These are phyloP conservation scores for Astreopora myriophthalma DNA, from an alignment of 64 coral and sea anemone species.

Conservation along the genomic window DNA sequence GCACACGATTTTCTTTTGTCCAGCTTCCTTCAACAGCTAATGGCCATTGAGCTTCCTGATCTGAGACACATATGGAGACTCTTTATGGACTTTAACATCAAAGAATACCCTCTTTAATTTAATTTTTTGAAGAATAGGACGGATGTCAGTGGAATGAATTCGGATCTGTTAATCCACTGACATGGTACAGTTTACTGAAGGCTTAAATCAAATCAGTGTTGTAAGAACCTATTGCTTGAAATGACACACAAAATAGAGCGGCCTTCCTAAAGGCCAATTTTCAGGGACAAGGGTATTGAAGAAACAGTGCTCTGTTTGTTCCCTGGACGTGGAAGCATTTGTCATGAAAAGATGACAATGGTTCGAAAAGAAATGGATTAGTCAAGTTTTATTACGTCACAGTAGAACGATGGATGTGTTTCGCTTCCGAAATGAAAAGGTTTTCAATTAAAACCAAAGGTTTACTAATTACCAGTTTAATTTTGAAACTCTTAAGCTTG, in stretches of 20 bases:
- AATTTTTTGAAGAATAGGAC: slow-evolving; percentile 28
- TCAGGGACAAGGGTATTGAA: not conserved
- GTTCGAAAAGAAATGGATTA: not conserved
- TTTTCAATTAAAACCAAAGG: slow-evolving; percentile 48
- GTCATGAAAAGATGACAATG: not conserved
- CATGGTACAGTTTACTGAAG: slow-evolving; percentile 9
- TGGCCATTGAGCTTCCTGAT: not conserved
- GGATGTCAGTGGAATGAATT: slow-evolving; percentile 9
- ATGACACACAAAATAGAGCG: slow-evolving; percentile 1
- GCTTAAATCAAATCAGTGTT: slow-evolving; percentile 40
- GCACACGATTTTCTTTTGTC: slow-evolving; percentile 9
- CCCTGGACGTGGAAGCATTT: not conserved
- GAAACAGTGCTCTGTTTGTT: not conserved
- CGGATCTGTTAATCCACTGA: slow-evolving; percentile 22
- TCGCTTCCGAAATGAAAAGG: slow-evolving; percentile 14
- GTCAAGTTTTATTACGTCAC: slow-evolving; percentile 5
- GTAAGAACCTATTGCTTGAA: slow-evolving; percentile 21
- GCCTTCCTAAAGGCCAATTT: not conserved
- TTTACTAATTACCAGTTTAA: slow-evolving; percentile 34
- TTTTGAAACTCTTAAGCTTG: slow-evolving; percentile 39
- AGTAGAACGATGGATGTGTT: not conserved
- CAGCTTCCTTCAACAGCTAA: not conserved
- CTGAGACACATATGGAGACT: not conserved
- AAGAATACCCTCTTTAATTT: slow-evolving; percentile 32
- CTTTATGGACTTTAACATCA: slow-evolving; percentile 16